Evolutionary conservation across 2,113 vertebrate species (phyloP).

Genomic region (Ascaphus truei): DNA sequence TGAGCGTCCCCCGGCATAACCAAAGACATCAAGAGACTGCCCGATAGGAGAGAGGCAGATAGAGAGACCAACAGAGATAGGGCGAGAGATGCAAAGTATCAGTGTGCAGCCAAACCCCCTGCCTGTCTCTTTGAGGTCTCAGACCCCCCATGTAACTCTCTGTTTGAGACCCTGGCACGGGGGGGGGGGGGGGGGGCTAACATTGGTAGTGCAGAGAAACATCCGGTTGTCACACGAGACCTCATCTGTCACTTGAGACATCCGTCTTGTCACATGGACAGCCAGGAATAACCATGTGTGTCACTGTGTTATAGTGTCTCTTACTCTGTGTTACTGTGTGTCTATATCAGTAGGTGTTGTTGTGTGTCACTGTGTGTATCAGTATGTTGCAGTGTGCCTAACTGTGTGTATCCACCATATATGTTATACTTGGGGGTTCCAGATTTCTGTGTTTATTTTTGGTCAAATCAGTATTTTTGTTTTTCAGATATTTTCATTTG

Average conservation of each 20-base stretch:
- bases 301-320: not conserved
- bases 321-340: not conserved
- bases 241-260: slow-evolving; percentile 29
- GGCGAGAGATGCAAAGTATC: not conserved
- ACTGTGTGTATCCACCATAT: too few species aligned
- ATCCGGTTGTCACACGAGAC: slow-evolving; percentile 25
- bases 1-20: slow-evolving; percentile 80
- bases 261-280: slow-evolving; percentile 20
- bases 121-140: slow-evolving; percentile 37
- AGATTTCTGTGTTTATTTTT: too few species aligned
- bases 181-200: not conserved
- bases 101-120: slow-evolving; percentile 54
- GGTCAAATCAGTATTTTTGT: too few species aligned
- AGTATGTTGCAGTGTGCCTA: not conserved
- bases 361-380: not conserved
- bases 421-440: too few species aligned
- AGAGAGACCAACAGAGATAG: slow-evolving; percentile 30
- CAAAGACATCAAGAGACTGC: slow-evolving; percentile 37
- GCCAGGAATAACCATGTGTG: slow-evolving; percentile 9
- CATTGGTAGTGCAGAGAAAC: slow-evolving; percentile 4
- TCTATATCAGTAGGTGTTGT: too few species aligned
- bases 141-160: slow-evolving; percentile 36
- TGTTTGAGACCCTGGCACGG: not conserved
- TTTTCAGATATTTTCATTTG: too few species aligned
- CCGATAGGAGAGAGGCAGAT: slow-evolving; percentile 43